Conservation (phyloP, 2,113 vertebrate genomes). For the Corvus hawaiiensis region DNA sequence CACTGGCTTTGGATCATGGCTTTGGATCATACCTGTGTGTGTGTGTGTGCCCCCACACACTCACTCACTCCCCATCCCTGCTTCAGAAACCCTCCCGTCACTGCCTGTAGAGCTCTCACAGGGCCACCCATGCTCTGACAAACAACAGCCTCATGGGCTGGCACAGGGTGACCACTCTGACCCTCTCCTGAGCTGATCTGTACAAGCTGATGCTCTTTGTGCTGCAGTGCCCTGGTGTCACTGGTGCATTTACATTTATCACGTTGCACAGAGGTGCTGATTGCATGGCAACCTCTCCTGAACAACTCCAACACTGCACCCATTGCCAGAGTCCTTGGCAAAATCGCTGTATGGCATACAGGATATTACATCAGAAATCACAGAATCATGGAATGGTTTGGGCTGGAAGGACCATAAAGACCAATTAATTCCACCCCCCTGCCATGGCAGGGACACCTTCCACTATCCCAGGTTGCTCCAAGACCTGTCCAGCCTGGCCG, state of each 20-base stretch:
- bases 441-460: background rate
- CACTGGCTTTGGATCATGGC: accelerated
- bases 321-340: too few species aligned
- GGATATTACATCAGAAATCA: background rate
- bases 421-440: background rate
- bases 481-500: background rate
- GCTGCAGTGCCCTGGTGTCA: background rate
- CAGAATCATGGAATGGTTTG: background rate
- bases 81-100: background rate
- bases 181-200: too few species aligned
- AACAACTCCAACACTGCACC: background rate
- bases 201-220: accelerated
- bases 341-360: too few species aligned
- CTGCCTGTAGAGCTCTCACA: background rate
- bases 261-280: background rate
- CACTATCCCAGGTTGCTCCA: background rate
- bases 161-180: background rate
- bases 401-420: background rate
- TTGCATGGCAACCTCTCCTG: too few species aligned
- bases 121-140: background rate
- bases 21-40: too few species aligned
- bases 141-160: background rate
- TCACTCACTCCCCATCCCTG: background rate
- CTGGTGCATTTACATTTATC: background rate
- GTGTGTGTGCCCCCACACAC: accelerated